Evolutionary conservation across 2,113 vertebrate genomes (phyloP).

Genomic region (Prunella himalayana): DNA sequence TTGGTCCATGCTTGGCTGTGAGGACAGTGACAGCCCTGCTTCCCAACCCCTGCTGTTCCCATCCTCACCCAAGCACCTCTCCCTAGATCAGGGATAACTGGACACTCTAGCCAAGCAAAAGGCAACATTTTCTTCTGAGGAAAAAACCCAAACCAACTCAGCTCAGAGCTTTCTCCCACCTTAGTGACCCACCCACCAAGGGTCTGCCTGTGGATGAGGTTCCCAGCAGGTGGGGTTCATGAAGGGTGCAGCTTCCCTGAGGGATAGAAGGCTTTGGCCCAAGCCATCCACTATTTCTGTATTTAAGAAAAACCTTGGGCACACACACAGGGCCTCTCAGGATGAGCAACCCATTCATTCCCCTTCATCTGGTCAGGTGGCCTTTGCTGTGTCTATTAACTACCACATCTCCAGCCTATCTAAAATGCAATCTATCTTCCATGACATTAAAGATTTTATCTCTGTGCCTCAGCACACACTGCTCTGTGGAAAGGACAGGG

Average conservation of each 20-base stretch:
- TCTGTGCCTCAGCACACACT: not conserved
- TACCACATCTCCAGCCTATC: not conserved
- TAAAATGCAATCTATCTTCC: not conserved
- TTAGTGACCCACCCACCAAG: not conserved
- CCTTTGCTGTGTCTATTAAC: not conserved
- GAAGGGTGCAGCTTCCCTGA: not conserved
- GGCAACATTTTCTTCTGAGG: not conserved
- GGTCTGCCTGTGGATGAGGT: not conserved
- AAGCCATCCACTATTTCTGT: not conserved
- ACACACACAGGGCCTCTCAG: not conserved
- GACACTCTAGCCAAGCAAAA: not conserved
- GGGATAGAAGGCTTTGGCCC: not conserved
- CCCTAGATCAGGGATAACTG: accelerated
- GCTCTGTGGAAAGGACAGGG: not conserved
- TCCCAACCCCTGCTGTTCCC: not conserved
- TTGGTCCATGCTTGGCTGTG: not conserved
- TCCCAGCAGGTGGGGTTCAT: not conserved
- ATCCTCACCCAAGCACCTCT: not conserved
- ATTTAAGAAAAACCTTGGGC: not conserved
- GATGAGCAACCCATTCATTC: not conserved
- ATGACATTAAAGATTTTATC: not conserved
- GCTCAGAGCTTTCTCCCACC: not conserved
- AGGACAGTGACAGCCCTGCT: not conserved
- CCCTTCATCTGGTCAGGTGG: not conserved
- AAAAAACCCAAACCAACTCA: not conserved